These are phyloP conservation scores for Burhinus bistriatus DNA, from an alignment of 2,113 vertebrate genomes.

Conservation along the genomic window DNA sequence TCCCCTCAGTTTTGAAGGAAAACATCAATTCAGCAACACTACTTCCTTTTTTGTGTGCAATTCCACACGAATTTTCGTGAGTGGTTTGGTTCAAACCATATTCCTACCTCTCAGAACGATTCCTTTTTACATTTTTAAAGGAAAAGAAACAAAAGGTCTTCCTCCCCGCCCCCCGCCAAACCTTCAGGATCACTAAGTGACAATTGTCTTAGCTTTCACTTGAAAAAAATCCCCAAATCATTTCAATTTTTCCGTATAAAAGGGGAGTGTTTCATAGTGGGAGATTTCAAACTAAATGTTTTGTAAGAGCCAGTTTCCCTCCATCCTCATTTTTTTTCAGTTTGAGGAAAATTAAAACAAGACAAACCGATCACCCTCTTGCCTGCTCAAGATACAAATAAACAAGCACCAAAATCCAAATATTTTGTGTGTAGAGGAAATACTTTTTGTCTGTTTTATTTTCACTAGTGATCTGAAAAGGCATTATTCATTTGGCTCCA, in stretches of 20 bases:
- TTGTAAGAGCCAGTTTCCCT: neutral
- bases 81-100: neutral
- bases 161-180: neutral
- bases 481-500: neutral
- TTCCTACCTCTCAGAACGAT: neutral
- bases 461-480: neutral
- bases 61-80: neutral
- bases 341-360: neutral
- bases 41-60: neutral
- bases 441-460: neutral
- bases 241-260: neutral
- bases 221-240: fast-evolving
- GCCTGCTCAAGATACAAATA: neutral
- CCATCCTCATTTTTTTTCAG: neutral
- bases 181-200: neutral
- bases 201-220: neutral
- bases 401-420: neutral
- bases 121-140: neutral
- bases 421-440: neutral
- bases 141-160: neutral
- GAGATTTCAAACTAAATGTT: neutral
- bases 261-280: neutral
- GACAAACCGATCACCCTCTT: neutral
- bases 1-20: neutral
- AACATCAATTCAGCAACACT: neutral